Evolutionary conservation across 2,888 invertebrate species (phyloP), one percentile per base, ranked within the genome.

Genomic region (Melolontha melolontha): DNA sequence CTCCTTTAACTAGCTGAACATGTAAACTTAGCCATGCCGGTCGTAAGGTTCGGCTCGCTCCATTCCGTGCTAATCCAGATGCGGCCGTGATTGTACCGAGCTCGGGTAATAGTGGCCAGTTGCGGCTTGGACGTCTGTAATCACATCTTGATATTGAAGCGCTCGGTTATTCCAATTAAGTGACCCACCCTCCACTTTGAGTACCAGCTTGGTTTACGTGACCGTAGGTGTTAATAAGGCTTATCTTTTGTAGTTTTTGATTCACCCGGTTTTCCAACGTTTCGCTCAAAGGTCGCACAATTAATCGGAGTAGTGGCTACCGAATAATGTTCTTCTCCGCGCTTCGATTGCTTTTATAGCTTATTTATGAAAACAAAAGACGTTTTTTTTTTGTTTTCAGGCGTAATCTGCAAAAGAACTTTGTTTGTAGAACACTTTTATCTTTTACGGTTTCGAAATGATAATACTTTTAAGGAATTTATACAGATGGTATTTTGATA

Each of bases 171-270:
- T 79, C 79, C 80, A 81, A 81, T 81, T 81, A 81, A 76, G 74
- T 76, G 78, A 79, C 78, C 79, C 77, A 79, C 79, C 80, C 79
- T 79, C 75, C 75, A 78, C 75, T 75, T 41, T 39, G 76, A 34
- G 34, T 34, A 78, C 76, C 74, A 73, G 75, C 71, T 68, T 68
- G 57, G 68, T 73, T 77, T 77, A 80, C 79, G 79, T 80, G 79
- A 78, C 77, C 70, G 76, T 78, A 79, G 79, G 80, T 81, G 81
- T 80, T 81, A 80, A 81, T 80, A 79, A 75, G 80, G 66, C 70
- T 77, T 79, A 79, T 78, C 78, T 68, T 49, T 40, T 29, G 50
- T 62, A 65, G 34, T 34, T 34, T 65, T 64, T 68, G 57, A 65
- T 65, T 57, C 50, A 40, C 59, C 65, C 8, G 8, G 34, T 68